phyloP scores from a whole-genome alignment of 2,888 invertebrate genomes.

The Brachynemurus nebulosus region DNA sequence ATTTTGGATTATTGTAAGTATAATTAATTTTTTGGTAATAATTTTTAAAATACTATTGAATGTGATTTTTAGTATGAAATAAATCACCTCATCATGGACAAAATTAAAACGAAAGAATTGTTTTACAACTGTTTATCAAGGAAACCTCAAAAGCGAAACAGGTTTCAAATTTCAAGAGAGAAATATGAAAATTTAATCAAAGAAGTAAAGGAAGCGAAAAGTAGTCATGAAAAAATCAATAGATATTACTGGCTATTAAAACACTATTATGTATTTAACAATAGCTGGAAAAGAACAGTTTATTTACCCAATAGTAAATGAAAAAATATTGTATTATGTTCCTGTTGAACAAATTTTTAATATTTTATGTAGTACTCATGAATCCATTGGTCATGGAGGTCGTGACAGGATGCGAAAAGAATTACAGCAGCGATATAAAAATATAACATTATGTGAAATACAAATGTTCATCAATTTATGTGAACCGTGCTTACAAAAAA shows the following conservation, averaged over 20 bases:
- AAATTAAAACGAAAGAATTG: too few species aligned
- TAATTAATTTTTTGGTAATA: too few species aligned
- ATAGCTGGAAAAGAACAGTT: slow-evolving; percentile 11
- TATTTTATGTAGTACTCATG: slow-evolving; percentile 18
- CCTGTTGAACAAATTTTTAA: slow-evolving; percentile 18
- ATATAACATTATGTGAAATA: slow-evolving; percentile 19
- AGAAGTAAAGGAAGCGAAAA: slow-evolving; percentile 12
- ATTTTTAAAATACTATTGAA: too few species aligned
- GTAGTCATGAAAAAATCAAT: slow-evolving; percentile 7
- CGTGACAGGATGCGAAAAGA: slow-evolving; percentile 20
- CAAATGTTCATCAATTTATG: slow-evolving; percentile 20
- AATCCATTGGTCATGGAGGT: slow-evolving; percentile 21
- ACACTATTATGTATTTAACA: slow-evolving; percentile 14
- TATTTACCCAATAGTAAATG: slow-evolving; percentile 9
- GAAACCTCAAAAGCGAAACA: too few species aligned
- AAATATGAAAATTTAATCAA: slow-evolving; percentile 12
- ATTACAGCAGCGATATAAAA: slow-evolving; percentile 17
- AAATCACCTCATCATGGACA: too few species aligned
- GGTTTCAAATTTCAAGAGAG: too few species aligned
- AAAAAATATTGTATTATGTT: slow-evolving; percentile 13
- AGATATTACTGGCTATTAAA: slow-evolving; percentile 14
- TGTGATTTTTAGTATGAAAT: too few species aligned
- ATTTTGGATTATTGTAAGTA: too few species aligned
- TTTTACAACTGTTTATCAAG: too few species aligned
- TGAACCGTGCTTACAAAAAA: slow-evolving; percentile 17